phyloP scores from a whole-genome alignment of 2,888 invertebrate species.

The Stegana nigrithorax region DNA sequence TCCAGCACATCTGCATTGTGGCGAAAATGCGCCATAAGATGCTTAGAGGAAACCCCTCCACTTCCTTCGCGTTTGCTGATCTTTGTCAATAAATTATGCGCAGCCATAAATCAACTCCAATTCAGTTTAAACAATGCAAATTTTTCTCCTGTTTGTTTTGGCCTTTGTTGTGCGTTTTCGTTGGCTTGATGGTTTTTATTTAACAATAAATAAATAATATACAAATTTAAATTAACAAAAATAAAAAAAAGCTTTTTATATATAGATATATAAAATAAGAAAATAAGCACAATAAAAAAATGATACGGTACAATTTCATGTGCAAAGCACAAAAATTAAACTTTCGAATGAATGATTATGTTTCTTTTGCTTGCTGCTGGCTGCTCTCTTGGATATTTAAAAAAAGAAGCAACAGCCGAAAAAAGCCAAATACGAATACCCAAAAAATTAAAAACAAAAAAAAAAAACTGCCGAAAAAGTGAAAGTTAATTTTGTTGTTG shows the following conservation, averaged over 20 bases:
- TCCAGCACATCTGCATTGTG: too few species aligned
- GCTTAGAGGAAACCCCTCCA: too few species aligned
- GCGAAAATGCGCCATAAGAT: too few species aligned
- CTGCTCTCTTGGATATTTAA: constrained; percentile 32
- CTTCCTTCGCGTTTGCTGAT: background rate
- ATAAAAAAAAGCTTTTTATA: background rate
- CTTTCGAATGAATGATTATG: constrained; percentile 41
- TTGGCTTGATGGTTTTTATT: too few species aligned
- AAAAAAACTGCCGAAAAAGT: constrained; percentile 67
- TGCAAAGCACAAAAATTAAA: constrained; percentile 25
- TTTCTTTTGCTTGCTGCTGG: constrained; percentile 14
- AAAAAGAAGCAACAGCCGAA: constrained; percentile 11
- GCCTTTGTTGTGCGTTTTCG: background rate
- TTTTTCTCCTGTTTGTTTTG: background rate
- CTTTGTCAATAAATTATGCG: constrained; percentile 2
- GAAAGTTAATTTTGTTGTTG: constrained; percentile 64
- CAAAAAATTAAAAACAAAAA: constrained; percentile 38
- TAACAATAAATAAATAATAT: constrained; percentile 5
- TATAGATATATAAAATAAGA: background rate
- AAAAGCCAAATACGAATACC: constrained; percentile 13
- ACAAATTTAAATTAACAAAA: constrained; percentile 15
- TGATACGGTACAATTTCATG: constrained; percentile 21
- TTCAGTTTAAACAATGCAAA: background rate
- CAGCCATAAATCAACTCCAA: background rate
- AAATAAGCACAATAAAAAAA: constrained; percentile 22